Conservation (phyloP, 2,888 invertebrate genomes). For the Lasioglossum villosulum region DNA sequence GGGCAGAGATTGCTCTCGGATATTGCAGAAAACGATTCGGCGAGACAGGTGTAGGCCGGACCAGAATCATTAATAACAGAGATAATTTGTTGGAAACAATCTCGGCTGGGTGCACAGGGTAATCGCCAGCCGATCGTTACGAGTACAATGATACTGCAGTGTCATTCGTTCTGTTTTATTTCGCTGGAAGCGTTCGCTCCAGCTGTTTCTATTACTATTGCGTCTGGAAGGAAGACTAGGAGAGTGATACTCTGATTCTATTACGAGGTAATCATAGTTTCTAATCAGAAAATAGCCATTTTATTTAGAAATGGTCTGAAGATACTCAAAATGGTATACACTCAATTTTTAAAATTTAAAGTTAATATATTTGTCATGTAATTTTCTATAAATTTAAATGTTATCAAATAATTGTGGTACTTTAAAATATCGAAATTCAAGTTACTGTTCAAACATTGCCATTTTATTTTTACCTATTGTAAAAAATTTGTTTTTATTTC, state of each 20-base stretch:
- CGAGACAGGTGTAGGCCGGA: slow-evolving; percentile 64
- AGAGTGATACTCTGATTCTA: background rate
- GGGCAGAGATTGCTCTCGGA: slow-evolving; percentile 48
- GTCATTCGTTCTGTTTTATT: slow-evolving; percentile 63
- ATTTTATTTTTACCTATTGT: no score
- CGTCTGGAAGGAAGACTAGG: background rate
- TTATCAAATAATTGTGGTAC: no score
- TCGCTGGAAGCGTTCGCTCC: background rate
- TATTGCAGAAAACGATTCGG: slow-evolving; percentile 58
- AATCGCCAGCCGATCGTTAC: slow-evolving; percentile 55
- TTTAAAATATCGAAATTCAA: no score
- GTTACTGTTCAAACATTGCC: no score
- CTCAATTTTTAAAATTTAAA: no score
- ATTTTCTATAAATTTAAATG: no score
- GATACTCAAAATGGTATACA: background rate
- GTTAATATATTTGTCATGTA: no score
- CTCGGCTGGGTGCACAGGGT: slow-evolving; percentile 36
- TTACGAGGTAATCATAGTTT: background rate
- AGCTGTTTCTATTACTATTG: slow-evolving; percentile 9
- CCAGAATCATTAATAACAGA: slow-evolving; percentile 72
- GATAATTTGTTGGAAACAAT: slow-evolving; percentile 72
- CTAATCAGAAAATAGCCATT: background rate
- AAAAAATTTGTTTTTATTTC: no score
- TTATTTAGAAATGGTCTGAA: background rate
- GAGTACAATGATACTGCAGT: slow-evolving; percentile 63